Conservation (phyloP, 2,888 invertebrate species). For the Acleris cristana region DNA sequence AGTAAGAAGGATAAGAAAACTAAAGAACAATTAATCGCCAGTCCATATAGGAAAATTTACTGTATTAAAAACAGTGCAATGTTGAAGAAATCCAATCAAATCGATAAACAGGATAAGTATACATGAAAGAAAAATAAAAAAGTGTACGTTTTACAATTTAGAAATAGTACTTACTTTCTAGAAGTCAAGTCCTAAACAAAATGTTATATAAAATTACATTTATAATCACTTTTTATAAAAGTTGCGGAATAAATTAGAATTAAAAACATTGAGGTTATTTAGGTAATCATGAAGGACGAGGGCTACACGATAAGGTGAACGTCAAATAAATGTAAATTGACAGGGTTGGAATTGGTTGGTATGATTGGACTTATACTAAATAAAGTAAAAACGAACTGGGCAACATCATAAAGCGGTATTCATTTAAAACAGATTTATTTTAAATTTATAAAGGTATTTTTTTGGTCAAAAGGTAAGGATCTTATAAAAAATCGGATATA, state of each 20-base stretch:
- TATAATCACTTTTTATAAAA: slow-evolving; percentile 33
- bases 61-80: too few relatives aligned
- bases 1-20: not conserved
- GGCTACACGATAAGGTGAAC: slow-evolving; percentile 34
- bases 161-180: slow-evolving; percentile 13
- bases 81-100: slow-evolving; percentile 1
- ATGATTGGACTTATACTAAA: slow-evolving; percentile 5
- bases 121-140: not conserved
- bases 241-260: slow-evolving; percentile 37
- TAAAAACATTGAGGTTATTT: slow-evolving; percentile 63
- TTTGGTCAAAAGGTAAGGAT: not conserved
- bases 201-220: slow-evolving; percentile 25
- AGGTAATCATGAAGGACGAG: slow-evolving; percentile 50
- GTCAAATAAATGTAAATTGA: slow-evolving; percentile 9
- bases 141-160: too few relatives aligned
- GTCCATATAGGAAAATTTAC: too few relatives aligned
- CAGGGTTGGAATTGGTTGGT: slow-evolving; percentile 28
- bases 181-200: slow-evolving; percentile 10
- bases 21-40: slow-evolving; percentile 20
- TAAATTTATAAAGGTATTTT: too few relatives aligned
- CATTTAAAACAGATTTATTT: too few relatives aligned
- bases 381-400: slow-evolving; percentile 37
- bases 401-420: not conserved
- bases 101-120: slow-evolving; percentile 25
- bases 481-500: not conserved